These are phyloP conservation scores for Pollimyrus isidori DNA, from an alignment of 2,113 vertebrate genomes.

Conservation along the genomic window DNA sequence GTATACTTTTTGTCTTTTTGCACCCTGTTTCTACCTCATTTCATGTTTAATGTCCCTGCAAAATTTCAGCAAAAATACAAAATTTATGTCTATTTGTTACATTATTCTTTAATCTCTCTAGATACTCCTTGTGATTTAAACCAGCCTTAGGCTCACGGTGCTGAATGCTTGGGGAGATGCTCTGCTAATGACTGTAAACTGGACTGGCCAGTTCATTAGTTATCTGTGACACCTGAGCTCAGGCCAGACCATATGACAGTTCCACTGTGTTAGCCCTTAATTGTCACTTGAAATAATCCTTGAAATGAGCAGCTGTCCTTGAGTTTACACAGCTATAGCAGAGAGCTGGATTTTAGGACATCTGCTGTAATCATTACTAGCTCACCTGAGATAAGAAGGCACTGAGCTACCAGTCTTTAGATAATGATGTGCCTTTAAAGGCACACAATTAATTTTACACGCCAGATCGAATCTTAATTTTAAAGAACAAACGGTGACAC, in stretches of 20 bases:
- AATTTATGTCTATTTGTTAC: not conserved
- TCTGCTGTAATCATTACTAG: constrained; percentile 8
- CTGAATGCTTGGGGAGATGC: not conserved
- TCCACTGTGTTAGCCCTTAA: not conserved
- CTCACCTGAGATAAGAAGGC: not conserved
- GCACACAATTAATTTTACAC: not conserved
- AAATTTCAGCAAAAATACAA: not conserved
- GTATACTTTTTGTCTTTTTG: not conserved
- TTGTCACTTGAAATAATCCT: constrained; percentile 21
- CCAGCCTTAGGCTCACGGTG: not conserved
- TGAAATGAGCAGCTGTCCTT: constrained; percentile 22
- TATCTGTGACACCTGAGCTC: constrained; percentile 12
- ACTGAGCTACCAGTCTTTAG: not conserved
- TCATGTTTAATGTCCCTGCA: not conserved
- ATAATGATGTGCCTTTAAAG: not conserved
- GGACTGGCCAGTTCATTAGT: constrained; percentile 10
- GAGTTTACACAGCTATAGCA: not conserved
- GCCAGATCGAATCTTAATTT: not conserved
- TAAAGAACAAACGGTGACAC: not conserved
- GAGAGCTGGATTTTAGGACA: not conserved
- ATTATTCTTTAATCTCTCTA: not conserved
- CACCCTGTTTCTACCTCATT: not conserved
- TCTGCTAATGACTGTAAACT: not conserved
- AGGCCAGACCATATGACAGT: not conserved
- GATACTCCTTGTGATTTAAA: not conserved